phyloP scores from a whole-genome alignment of 64 coral and sea anemone genomes.

The Trachythela sp. region DNA sequence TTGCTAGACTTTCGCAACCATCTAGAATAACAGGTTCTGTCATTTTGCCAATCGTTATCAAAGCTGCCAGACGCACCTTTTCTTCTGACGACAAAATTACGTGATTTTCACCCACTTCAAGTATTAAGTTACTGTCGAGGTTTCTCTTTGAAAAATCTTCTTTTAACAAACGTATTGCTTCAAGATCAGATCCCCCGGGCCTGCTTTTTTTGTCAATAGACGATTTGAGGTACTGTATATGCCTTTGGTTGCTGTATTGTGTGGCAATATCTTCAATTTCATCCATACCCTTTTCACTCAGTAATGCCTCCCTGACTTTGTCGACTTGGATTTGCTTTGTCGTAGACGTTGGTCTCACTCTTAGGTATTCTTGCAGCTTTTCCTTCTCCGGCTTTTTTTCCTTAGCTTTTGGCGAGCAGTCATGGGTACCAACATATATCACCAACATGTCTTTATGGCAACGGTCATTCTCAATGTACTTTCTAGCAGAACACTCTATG shows the following conservation, averaged over 20 bases:
- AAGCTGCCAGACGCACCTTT: background rate
- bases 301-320: constrained; percentile 41
- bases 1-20: background rate
- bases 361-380: no score
- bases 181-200: background rate
- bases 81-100: background rate
- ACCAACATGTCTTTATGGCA: no score
- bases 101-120: background rate
- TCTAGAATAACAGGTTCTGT: background rate
- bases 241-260: background rate
- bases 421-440: no score
- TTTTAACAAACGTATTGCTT: background rate
- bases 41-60: background rate
- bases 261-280: background rate
- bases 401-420: no score
- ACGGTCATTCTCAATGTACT: no score
- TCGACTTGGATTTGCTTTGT: constrained; percentile 28
- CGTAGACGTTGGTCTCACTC: constrained; percentile 2
- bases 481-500: constrained; percentile 15
- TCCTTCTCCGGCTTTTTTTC: no score
- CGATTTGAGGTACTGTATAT: background rate
- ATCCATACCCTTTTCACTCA: background rate
- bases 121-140: background rate
- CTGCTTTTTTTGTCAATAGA: background rate
- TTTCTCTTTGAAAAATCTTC: no score